Evolutionary conservation across 2,888 invertebrate genomes (phyloP), one percentile per base, ranked within the genome.

Genomic region (Drosophila kokeensis): DNA sequence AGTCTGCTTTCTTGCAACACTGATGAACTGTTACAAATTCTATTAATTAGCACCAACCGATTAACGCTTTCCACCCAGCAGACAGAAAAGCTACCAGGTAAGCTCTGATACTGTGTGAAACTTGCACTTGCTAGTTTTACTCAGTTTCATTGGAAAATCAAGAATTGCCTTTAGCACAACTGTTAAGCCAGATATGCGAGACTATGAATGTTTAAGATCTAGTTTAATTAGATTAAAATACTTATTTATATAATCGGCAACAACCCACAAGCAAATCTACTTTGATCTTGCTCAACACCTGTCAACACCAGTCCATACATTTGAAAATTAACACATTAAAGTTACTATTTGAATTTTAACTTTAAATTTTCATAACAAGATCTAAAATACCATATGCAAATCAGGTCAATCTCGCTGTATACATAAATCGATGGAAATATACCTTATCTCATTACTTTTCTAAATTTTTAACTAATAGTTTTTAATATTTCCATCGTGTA

Each of bases 61-160:
- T 81, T 78, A 73, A 78, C 63, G 55, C 66, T 68, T 76, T 72
- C 59, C 40, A 67, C 27, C 42, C 52, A 27, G 45, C 60, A 48
- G 6, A 42, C 30, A 55, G 36, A 54, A 63, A 68, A 49, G 50
- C 53, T 60, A 59, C 53, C 71, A 69, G 67, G 61, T 55, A 59
- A 59, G 76, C 61, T 79, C 77, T 10, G n/a, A 72, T 82, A 78
- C 85, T 66, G 73, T 82, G 76, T 78, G 73, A 66, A 90, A 72
- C 90, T 79, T 73, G 90, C 86, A 74, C 69, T 70, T 82, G 85
- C 83, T 81, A 81, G 91, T 87, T 85, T 42, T n/a, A 38, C 45
- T n/a, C 29, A 29, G n/a, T 27, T 48, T 40, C 36, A 36, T 29
- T 11, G 34, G 34, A 57, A 45, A 38, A 69, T 69, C 81, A 81